These are phyloP conservation scores for Nephila pilipes DNA, from an alignment of 1,140 invertebrate species.

Conservation along the genomic window DNA sequence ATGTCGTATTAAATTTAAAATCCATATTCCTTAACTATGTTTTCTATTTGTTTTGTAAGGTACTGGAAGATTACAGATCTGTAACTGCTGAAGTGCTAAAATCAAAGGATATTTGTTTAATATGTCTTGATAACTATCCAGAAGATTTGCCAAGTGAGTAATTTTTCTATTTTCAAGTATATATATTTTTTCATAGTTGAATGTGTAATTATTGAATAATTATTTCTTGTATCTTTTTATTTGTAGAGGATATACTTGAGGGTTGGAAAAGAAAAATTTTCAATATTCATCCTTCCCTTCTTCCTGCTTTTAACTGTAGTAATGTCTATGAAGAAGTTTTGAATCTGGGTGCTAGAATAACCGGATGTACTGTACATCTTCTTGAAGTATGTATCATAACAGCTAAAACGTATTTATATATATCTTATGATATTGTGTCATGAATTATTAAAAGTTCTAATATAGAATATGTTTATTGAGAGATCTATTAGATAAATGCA, in stretches of 20 bases:
- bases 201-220: neutral
- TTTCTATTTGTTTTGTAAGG: too few species aligned
- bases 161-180: neutral
- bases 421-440: too few species aligned
- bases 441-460: too few species aligned
- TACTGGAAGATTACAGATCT: neutral
- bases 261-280: constrained; percentile 91
- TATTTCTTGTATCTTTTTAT: neutral
- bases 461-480: too few species aligned
- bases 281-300: constrained; percentile 96
- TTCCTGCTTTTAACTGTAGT: constrained; percentile 95
- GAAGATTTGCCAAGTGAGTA: constrained; percentile 89
- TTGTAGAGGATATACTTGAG: constrained; percentile 86
- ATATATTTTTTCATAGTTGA: neutral
- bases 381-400: constrained; percentile 88
- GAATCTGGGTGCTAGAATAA: constrained; percentile 89
- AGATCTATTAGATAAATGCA: too few species aligned
- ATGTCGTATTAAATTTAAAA: too few species aligned
- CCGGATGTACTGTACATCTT: constrained; percentile 97
- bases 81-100: constrained; percentile 82
- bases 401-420: too few species aligned
- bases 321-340: constrained; percentile 92
- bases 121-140: constrained; percentile 99
- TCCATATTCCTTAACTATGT: too few species aligned
- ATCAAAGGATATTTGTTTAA: constrained; percentile 88